Evolutionary conservation across 2,888 invertebrate species (phyloP), one percentile per base, ranked within the genome.

Genomic region (Leucophenga montana): DNA sequence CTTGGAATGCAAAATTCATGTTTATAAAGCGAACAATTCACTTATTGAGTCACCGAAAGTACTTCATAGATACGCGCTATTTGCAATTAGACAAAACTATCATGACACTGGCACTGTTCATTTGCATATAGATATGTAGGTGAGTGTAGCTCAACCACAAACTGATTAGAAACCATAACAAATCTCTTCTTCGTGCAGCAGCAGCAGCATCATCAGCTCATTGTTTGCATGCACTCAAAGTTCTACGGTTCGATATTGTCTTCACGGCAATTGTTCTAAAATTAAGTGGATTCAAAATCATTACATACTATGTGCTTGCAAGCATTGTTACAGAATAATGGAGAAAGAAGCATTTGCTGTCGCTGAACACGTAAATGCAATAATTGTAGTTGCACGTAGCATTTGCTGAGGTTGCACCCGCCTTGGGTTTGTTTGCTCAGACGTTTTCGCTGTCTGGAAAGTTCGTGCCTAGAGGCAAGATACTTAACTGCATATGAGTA

Each of bases 291-390:
- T 62, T 20, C 33, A 27, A 59, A 59, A 56, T 56, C 22, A 56
- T 56, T 18, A 46, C 46, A 46, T 18, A n/a, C n/a, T n/a, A n/a
- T 3, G 8, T 11, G 8, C 50, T 50, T 50, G 3, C 50, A 46
- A 46, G n/a, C 27, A 27, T 27, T 27, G 27, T 39, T 39, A 3
- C 11, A 39, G 39, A 3, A 39, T 39, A 39, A 39, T 39, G 9
- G 39, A 39, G 39, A 8, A 39, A 11, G 9, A 39, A 11, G 9
- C 39, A 8, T 39, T n/a, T n/a, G 16, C 18, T 50, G 16, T 44
- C n/a, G 67, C 61, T 54, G 67, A 73, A 79, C 80, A 80, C 81
- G 81, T 81, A 81, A 81, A 79, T 81, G 81, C 81, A 82, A 81
- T 81, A 83, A 81, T 59, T 56, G 73, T 62, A 70, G 39, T 71